Evolutionary conservation across 2,888 invertebrate genomes (phyloP).

Genomic region (Dromius quadrimaculatus): DNA sequence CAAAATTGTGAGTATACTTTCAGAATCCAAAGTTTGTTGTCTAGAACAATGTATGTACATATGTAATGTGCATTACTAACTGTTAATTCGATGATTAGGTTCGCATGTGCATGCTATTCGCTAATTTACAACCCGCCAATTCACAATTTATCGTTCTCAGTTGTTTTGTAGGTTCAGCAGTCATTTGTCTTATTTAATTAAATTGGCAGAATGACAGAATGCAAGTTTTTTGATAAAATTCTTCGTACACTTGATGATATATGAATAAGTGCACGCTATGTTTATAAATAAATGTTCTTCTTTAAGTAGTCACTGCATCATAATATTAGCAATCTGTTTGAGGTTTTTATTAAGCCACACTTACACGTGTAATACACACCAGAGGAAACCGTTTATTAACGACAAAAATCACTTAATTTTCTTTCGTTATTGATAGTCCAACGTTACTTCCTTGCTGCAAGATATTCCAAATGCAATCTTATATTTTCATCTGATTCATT

Average conservation of each 20-base stretch:
- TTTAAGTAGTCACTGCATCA: conserved; percentile 37
- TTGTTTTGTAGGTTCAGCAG: conserved; percentile 29
- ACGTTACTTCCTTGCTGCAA: neutral
- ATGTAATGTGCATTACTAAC: no score
- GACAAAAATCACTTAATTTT: conserved; percentile 15
- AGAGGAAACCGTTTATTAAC: conserved; percentile 27
- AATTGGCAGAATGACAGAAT: conserved; percentile 51
- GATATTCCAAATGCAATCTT: no score
- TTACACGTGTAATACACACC: conserved; percentile 29
- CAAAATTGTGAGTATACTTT: no score
- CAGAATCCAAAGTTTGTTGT: no score
- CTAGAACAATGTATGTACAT: no score
- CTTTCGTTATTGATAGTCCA: conserved; percentile 1
- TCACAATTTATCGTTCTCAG: conserved; percentile 39
- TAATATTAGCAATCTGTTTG: conserved; percentile 35
- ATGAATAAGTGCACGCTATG: conserved; percentile 48
- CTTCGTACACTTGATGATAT: conserved; percentile 38
- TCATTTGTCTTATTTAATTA: conserved; percentile 52
- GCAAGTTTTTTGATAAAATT: conserved; percentile 39
- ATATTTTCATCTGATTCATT: no score
- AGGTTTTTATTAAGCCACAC: conserved; percentile 16
- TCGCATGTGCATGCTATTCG: conserved; percentile 49
- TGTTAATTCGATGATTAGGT: conserved; percentile 48
- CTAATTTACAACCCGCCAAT: conserved; percentile 48
- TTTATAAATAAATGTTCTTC: conserved; percentile 47